phyloP scores from a whole-genome alignment of 2,113 vertebrate species.

The Vombatus ursinus region DNA sequence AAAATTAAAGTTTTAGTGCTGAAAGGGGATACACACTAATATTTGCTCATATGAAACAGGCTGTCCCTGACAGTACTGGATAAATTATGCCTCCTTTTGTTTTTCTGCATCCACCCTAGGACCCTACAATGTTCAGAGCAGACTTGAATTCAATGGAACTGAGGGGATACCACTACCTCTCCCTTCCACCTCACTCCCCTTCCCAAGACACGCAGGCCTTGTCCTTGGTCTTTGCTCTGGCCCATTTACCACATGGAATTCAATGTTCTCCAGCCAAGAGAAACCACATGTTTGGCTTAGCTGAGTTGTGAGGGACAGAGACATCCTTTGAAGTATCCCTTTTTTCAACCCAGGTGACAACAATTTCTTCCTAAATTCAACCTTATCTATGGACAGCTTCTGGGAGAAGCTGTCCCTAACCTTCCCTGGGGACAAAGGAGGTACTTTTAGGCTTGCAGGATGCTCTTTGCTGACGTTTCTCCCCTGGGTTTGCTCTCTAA shows the following conservation, averaged over 20 bases:
- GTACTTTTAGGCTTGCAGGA: background rate
- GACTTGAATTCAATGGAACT: background rate
- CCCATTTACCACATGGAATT: background rate
- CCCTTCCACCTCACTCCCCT: background rate
- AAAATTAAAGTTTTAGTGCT: background rate
- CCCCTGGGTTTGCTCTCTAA: background rate
- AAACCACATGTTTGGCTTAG: background rate
- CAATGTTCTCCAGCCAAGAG: background rate
- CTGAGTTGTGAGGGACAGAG: background rate
- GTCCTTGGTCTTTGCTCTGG: background rate
- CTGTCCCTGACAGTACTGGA: background rate
- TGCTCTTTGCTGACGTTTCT: background rate
- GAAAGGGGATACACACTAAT: background rate
- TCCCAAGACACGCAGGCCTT: background rate
- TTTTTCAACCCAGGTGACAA: background rate
- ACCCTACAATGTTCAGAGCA: background rate
- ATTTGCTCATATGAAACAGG: background rate
- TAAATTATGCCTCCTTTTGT: background rate
- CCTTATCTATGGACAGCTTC: background rate
- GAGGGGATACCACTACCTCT: background rate
- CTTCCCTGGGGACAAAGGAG: background rate
- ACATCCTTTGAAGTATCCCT: background rate
- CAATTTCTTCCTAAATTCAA: background rate
- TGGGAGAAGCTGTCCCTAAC: background rate
- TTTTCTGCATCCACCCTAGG: background rate